Evolutionary conservation across 2,797 vertebrate genomes (phyloP).

Genomic region (Poeciliopsis paucimaculata): DNA sequence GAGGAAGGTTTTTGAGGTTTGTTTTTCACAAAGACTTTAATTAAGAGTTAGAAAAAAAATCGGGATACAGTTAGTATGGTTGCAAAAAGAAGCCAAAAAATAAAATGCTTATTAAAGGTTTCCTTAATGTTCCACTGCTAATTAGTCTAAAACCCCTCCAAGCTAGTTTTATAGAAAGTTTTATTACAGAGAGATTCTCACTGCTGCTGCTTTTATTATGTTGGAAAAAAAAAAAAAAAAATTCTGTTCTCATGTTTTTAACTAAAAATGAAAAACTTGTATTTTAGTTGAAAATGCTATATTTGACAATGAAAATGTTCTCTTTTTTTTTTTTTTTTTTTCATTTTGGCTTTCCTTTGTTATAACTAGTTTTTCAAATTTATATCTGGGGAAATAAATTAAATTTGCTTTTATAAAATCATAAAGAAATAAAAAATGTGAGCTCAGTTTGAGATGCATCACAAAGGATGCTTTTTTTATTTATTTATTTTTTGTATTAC

Average conservation of each 20-base stretch:
- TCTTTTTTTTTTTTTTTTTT: not conserved
- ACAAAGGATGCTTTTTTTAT: not conserved
- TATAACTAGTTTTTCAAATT: not conserved
- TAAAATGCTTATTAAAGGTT: not conserved
- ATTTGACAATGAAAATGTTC: not conserved
- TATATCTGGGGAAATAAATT: too few species aligned
- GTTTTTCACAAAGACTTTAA: constrained; percentile 6
- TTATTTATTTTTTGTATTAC: not conserved
- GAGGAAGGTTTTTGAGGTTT: not conserved
- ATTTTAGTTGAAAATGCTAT: not conserved
- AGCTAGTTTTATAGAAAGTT: not conserved
- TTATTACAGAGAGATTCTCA: not conserved
- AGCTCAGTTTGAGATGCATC: not conserved
- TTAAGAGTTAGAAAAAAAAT: constrained; percentile 11
- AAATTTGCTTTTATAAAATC: too few species aligned
- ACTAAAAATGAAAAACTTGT: not conserved
- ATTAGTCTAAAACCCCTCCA: not conserved
- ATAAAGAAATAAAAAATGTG: too few species aligned
- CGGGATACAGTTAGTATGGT: not conserved
- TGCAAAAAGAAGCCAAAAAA: not conserved
- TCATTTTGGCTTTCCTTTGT: not conserved
- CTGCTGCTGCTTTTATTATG: not conserved
- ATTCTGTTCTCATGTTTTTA: too few species aligned
- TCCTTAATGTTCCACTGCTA: not conserved
- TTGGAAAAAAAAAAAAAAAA: not conserved